Conservation (phyloP, 2,113 vertebrate genomes). For the Epinephelus fuscoguttatus region DNA sequence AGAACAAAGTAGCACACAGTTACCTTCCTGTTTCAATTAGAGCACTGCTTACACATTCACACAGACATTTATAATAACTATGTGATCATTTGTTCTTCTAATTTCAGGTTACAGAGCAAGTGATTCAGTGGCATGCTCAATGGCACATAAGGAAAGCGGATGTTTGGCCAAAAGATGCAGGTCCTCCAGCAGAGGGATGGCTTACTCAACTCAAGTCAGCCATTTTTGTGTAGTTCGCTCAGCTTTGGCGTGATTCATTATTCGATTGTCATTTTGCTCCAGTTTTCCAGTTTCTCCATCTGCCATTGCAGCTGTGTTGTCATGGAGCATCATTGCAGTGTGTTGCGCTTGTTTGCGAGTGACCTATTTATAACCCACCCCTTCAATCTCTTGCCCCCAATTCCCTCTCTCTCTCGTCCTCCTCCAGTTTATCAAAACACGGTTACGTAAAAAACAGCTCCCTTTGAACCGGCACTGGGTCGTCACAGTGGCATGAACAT, state of each 20-base stretch:
- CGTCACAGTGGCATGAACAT: conserved; percentile 31
- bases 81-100: neutral
- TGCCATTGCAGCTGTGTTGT: conserved; percentile 79
- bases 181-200: neutral
- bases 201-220: neutral
- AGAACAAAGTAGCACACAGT: conserved; percentile 17
- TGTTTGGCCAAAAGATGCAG: neutral
- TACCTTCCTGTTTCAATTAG: neutral
- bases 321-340: conserved; percentile 67
- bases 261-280: conserved; percentile 70
- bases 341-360: conserved; percentile 63
- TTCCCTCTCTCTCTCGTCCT: conserved; percentile 59
- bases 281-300: conserved; percentile 75
- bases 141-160: neutral
- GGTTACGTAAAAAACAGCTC: conserved; percentile 57
- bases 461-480: conserved; percentile 33
- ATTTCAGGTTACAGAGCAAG: neutral
- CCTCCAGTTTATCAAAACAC: conserved; percentile 68
- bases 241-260: conserved; percentile 44
- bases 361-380: conserved; percentile 82
- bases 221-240: neutral
- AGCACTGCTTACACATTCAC: neutral
- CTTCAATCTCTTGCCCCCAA: conserved; percentile 67
- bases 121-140: neutral
- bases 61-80: conserved; percentile 19